Evolutionary conservation across 2,797 vertebrate species (phyloP).

Genomic region (Psittacula derbiana): DNA sequence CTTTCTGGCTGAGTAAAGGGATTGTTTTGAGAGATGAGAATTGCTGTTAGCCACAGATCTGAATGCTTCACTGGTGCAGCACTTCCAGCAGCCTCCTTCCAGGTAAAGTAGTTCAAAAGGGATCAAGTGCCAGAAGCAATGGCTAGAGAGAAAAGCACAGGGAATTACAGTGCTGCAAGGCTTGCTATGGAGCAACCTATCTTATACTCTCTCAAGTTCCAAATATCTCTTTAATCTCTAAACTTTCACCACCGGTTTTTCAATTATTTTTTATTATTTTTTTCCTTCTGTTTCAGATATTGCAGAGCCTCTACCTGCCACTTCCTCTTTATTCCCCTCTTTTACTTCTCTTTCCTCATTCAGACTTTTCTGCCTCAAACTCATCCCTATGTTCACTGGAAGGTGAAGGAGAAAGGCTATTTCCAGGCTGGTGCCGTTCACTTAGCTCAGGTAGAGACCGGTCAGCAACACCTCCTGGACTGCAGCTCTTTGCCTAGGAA

Average conservation of each 20-base stretch:
- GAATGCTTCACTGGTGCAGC: background rate
- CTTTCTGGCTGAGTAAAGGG: background rate
- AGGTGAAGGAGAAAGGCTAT: background rate
- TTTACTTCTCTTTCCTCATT: background rate
- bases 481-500: background rate
- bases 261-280: background rate
- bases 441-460: background rate
- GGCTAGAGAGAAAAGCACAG: background rate
- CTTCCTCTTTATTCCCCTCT: accelerated
- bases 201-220: background rate
- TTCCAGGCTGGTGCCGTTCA: background rate
- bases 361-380: background rate
- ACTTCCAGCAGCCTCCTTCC: background rate
- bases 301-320: background rate
- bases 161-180: background rate
- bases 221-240: background rate
- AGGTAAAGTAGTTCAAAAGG: background rate
- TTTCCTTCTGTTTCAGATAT: background rate
- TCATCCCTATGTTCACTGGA: background rate
- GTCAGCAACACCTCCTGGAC: background rate
- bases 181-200: background rate
- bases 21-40: background rate
- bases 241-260: background rate
- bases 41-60: background rate
- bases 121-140: background rate